These are phyloP conservation scores for Etia nguti DNA, from an alignment of 2,113 vertebrate species.

Conservation along the genomic window DNA sequence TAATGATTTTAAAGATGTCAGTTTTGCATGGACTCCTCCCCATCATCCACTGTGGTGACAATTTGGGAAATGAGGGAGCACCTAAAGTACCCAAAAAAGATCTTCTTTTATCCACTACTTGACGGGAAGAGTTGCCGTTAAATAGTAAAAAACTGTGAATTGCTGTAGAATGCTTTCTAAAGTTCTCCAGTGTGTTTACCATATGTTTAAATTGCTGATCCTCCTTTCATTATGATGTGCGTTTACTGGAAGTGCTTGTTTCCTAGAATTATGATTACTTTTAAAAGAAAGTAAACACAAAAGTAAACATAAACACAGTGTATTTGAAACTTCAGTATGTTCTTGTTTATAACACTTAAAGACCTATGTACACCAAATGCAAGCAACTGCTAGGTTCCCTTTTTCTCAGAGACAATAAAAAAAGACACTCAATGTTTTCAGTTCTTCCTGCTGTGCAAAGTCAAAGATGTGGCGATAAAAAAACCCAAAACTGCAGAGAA, in stretches of 20 bases:
- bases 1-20: not conserved
- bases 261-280: not conserved
- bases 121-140: not conserved
- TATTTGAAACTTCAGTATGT: not conserved
- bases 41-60: not conserved
- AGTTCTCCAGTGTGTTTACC: not conserved
- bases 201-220: not conserved
- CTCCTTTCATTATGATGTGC: not conserved
- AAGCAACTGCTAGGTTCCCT: not conserved
- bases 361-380: not conserved
- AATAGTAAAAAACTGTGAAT: not conserved
- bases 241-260: not conserved
- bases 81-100: not conserved
- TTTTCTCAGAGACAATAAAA: not conserved
- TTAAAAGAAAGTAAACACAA: not conserved
- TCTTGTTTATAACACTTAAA: not conserved
- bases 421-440: not conserved
- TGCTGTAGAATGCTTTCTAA: not conserved
- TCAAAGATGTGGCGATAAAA: not conserved
- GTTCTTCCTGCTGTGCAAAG: not conserved
- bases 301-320: not conserved
- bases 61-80: not conserved
- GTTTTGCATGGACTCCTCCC: not conserved
- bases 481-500: fast-evolving
- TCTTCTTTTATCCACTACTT: not conserved